These are phyloP conservation scores for Chrysina gloriosa DNA, from an alignment of 2,888 invertebrate genomes.

Conservation along the genomic window DNA sequence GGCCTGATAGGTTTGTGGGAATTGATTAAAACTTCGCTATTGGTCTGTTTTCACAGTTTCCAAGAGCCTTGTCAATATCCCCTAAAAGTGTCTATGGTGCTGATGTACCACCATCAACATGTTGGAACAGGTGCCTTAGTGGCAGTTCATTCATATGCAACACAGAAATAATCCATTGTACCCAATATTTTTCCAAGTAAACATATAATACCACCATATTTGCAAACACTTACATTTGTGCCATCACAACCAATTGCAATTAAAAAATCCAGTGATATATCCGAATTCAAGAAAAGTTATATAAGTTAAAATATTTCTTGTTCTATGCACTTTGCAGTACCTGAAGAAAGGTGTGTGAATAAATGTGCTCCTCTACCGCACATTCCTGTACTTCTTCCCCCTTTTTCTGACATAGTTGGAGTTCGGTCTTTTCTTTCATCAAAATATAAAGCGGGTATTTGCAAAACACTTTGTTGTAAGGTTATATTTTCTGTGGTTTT, in stretches of 20 bases:
- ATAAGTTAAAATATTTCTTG: background rate
- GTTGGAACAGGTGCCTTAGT: no score
- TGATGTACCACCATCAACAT: background rate
- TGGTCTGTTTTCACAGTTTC: background rate
- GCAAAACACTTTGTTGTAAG: no score
- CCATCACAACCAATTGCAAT: conserved; percentile 22
- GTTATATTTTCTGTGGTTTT: no score
- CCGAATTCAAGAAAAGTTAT: background rate
- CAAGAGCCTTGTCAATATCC: background rate
- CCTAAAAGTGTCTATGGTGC: background rate
- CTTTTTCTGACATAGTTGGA: background rate
- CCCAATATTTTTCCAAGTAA: background rate
- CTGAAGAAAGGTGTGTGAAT: background rate
- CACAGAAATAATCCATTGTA: background rate
- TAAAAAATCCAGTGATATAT: background rate
- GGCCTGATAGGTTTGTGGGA: background rate
- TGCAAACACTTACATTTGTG: conserved; percentile 17
- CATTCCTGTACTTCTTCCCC: background rate
- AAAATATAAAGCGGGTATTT: no score
- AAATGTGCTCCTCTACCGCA: background rate
- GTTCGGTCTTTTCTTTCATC: no score
- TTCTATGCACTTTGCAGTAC: background rate
- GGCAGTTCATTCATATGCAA: background rate
- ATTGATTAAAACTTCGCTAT: background rate
- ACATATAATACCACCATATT: conserved; percentile 20